Base-by-base conservation (phyloP, 2,797 vertebrate species). In the Salmo trutta region DNA sequence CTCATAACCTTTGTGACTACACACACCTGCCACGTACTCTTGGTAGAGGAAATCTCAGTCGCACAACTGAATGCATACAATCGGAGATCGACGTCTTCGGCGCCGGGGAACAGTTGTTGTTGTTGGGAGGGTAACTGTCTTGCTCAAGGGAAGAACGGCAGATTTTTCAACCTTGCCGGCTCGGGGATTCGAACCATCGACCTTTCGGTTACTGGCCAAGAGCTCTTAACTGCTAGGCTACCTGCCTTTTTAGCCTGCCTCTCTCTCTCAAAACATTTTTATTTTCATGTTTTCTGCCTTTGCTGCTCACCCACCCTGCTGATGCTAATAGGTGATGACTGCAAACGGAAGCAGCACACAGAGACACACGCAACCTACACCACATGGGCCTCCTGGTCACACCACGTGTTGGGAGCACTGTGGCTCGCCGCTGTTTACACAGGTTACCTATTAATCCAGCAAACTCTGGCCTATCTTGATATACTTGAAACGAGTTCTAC, bases 311-410 rank as follows among this genome's bases (percentile, higher is more conserved):
- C 41, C 41, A 47, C 41, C 10, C 59, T 78, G 64, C 75, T 93
- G 91, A 93, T 90, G 79, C 83, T 92, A 86, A 90, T 95, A 97
- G 97, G 97, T 92, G 94, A 95, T 84, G 94, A 95, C 95, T 93
- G 91, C 94, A 90, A 95, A 90, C 94, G 93, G 89, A 95, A 92
- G 88, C 92, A 85, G 82, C 92, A 81, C 33, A 87, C 88, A 19
- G 92, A 92, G 83, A 89, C 72, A 0, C 15, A 88, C 79, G 69
- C 89, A 65, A 71, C 85, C 88, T 51, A 14, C 41, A 47, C 41
- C 41, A 12, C 41, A 4, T 79, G 84, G 80, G 92, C 91, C 66
- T 92, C 93, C 62, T 24, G 85, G 88, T 85, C 87, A 82, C 84
- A 87, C 83, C 83, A 86, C 90, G 62, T 87, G 71, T 73, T 75